These are phyloP conservation scores for Panthera uncia DNA, from an alignment of 2,113 vertebrate species.

Conservation along the genomic window DNA sequence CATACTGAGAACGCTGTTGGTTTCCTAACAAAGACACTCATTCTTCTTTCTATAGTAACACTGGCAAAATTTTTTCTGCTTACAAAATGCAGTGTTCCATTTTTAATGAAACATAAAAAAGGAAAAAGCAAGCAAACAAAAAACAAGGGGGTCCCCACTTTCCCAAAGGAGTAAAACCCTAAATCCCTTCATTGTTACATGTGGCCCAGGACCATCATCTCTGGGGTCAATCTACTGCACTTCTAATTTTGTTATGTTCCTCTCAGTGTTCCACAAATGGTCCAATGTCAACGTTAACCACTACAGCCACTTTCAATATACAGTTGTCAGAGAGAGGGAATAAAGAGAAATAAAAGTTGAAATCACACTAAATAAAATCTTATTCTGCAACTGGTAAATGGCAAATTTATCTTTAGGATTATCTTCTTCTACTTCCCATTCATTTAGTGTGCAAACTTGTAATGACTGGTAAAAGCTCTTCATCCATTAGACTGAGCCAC, in stretches of 20 bases:
- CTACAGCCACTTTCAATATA: not conserved
- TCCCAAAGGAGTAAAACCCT: not conserved
- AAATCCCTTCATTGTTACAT: not conserved
- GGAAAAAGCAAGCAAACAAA: no score
- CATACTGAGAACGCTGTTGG: rapidly evolving
- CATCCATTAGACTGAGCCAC: not conserved
- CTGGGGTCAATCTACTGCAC: not conserved
- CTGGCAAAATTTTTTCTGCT: not conserved
- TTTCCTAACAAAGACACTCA: not conserved
- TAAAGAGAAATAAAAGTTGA: not conserved
- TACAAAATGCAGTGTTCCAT: not conserved
- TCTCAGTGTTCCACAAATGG: not conserved
- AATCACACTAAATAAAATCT: not conserved
- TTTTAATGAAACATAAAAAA: not conserved
- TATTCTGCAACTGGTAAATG: not conserved
- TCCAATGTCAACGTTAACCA: not conserved
- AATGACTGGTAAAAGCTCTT: not conserved
- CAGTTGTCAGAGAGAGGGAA: not conserved
- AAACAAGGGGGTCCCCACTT: not conserved
- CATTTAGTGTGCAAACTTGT: not conserved
- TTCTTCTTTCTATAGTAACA: not conserved
- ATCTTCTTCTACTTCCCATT: not conserved
- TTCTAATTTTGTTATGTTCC: not conserved
- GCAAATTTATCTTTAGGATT: not conserved
- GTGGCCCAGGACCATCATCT: not conserved